Conservation (phyloP, 1,140 invertebrate species). For the Micrasema minimum region DNA sequence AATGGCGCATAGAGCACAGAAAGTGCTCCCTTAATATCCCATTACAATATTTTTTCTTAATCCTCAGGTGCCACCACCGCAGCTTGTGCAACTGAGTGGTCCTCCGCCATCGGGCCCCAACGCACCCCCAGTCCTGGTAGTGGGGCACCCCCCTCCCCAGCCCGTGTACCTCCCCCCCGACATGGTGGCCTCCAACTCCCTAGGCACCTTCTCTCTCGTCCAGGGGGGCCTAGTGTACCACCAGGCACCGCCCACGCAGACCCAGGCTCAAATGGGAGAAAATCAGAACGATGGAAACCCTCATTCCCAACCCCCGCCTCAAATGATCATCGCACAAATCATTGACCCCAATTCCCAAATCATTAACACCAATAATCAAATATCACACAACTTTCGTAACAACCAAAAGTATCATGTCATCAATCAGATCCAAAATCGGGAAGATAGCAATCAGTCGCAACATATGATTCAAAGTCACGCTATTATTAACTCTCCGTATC, state of each 20-base stretch:
- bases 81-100: conserved; percentile 47
- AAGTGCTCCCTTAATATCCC: no score
- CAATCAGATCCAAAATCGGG: conserved; percentile 46
- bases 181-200: conserved; percentile 39
- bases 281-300: conserved; percentile 40
- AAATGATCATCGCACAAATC: conserved; percentile 52
- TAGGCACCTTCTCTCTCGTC: conserved; percentile 45
- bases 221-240: conserved; percentile 51
- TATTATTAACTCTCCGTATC: conserved; percentile 19
- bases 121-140: conserved; percentile 44
- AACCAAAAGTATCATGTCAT: conserved; percentile 47
- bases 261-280: conserved; percentile 50
- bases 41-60: conserved; percentile 1
- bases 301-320: conserved; percentile 47
- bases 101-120: conserved; percentile 41
- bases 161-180: conserved; percentile 39
- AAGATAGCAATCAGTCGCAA: conserved; percentile 31
- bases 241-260: conserved; percentile 49
- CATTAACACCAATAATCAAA: conserved; percentile 38
- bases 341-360: conserved; percentile 43
- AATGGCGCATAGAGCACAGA: no score
- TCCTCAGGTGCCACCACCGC: conserved; percentile 50
- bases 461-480: conserved; percentile 46
- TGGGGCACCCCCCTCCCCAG: conserved; percentile 44
- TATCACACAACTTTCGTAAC: conserved; percentile 44